These are phyloP conservation scores for Baryphthengus martii DNA, from an alignment of 2,113 vertebrate species.

Conservation along the genomic window DNA sequence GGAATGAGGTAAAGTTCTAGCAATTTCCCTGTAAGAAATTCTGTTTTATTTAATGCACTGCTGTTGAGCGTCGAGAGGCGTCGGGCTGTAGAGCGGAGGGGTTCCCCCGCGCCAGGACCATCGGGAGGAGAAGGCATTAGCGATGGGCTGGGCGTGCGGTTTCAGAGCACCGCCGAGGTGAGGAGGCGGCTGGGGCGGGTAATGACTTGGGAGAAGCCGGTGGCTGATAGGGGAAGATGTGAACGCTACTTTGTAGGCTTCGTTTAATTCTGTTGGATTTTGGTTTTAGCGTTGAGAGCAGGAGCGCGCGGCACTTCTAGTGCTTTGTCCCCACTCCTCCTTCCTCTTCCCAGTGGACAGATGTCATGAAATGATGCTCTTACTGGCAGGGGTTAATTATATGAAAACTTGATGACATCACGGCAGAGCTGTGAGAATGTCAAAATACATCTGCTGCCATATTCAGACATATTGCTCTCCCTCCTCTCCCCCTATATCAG, in stretches of 20 bases:
- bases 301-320: background rate
- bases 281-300: background rate
- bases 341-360: constrained; percentile 30
- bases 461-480: constrained; percentile 71
- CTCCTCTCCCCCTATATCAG: constrained; percentile 54
- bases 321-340: background rate
- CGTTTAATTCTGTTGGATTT: background rate
- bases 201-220: background rate
- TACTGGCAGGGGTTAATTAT: constrained; percentile 68
- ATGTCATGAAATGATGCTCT: constrained; percentile 67
- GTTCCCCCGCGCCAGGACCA: background rate
- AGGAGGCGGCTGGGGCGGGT: background rate
- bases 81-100: background rate
- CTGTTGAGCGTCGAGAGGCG: background rate
- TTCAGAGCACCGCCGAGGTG: background rate
- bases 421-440: constrained; percentile 74
- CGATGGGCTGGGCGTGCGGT: background rate
- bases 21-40: background rate
- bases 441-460: constrained; percentile 73
- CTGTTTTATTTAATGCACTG: background rate
- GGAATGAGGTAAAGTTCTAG: constrained; percentile 48
- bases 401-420: constrained; percentile 79
- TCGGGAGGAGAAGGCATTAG: background rate
- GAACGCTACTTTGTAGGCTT: background rate
- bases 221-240: background rate